phyloP scores from a whole-genome alignment of 2,888 invertebrate species.

The Kryphioiulus occultus region DNA sequence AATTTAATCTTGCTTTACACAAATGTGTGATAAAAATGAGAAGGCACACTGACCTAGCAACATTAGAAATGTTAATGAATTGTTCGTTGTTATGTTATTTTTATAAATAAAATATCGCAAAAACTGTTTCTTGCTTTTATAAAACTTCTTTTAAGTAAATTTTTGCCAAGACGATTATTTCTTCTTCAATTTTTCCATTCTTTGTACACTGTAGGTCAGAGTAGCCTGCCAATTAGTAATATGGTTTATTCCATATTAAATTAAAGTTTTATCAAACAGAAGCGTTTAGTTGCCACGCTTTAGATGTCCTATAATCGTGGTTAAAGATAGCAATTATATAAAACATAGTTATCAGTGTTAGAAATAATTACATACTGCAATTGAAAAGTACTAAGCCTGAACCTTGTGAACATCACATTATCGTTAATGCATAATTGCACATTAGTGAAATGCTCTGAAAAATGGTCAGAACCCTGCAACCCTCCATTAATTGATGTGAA shows the following conservation, averaged over 20 bases:
- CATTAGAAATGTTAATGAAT: background rate
- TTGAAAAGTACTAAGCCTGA: background rate
- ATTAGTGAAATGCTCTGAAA: background rate
- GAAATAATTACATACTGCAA: background rate
- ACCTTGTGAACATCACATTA: background rate
- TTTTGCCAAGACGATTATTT: too few species aligned
- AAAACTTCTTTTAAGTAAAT: too few species aligned
- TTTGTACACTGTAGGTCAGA: too few species aligned
- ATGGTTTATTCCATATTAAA: background rate
- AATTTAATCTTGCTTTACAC: background rate
- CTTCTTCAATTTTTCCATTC: too few species aligned
- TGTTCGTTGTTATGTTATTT: background rate
- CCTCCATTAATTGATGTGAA: background rate
- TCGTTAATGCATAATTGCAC: background rate
- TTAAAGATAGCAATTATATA: background rate
- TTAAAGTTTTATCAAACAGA: background rate
- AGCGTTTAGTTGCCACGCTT: background rate
- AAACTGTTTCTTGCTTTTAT: background rate
- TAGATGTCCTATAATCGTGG: background rate
- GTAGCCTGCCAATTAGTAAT: too few species aligned
- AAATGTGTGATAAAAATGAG: background rate
- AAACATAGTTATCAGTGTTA: background rate
- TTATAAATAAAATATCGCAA: background rate
- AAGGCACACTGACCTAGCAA: background rate
- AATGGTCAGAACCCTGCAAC: background rate